Percentiles rank a stretch among this genome's conserved stretches.
phyloP scores from a whole-genome alignment of 2,797 vertebrate species.

The Sebastes hubbsi region DNA sequence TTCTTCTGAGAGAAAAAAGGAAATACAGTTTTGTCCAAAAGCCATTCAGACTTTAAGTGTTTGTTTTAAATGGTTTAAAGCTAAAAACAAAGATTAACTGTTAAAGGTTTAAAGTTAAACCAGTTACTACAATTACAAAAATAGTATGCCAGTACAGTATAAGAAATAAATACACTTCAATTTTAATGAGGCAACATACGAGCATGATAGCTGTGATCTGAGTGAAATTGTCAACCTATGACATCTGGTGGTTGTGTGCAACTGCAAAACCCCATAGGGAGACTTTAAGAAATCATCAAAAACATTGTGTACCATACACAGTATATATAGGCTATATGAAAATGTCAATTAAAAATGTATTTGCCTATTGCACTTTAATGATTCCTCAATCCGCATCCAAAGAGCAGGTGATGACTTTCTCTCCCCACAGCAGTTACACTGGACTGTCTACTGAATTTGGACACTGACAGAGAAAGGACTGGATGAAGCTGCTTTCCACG shows the following conservation, averaged over 20 bases:
- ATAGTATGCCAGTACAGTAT: not conserved
- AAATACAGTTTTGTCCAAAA: not conserved
- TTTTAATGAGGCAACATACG: not conserved
- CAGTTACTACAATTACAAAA: not conserved
- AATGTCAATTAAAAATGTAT: not conserved
- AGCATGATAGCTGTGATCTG: not conserved
- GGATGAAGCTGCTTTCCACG: not conserved
- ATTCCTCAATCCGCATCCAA: not conserved
- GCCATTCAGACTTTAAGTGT: no score
- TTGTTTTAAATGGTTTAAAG: not conserved
- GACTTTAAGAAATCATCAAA: not conserved
- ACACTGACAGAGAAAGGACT: not conserved
- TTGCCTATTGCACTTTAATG: not conserved
- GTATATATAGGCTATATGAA: not conserved
- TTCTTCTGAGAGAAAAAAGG: not conserved
- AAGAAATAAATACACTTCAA: not conserved
- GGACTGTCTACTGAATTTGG: not conserved
- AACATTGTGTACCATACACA: not conserved
- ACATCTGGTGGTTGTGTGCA: conserved; percentile 12
- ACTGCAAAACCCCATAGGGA: not conserved
- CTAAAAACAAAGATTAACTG: not conserved
- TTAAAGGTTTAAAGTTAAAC: not conserved
- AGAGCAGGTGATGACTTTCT: not conserved
- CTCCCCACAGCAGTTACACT: not conserved
- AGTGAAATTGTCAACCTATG: conserved; percentile 2